Evolutionary conservation across 2,888 invertebrate species (phyloP), one percentile per base, ranked within the genome.

Genomic region (Cryptophagus acutangulus): DNA sequence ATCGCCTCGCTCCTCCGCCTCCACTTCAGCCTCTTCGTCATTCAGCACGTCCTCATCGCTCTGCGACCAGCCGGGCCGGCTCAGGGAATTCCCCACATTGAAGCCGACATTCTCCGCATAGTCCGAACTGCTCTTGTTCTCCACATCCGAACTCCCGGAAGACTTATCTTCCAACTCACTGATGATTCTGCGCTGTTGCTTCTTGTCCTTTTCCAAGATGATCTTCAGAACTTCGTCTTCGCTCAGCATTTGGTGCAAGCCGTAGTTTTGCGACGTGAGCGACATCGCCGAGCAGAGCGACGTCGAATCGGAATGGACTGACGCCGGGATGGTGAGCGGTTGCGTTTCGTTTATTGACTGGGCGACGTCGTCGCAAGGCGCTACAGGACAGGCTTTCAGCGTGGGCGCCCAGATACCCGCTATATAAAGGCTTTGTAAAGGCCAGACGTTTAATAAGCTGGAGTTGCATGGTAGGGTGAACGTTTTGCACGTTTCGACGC

Each of bases 381-480:
- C 77, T 18, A 83, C 74, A 10, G 88, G 87, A 52, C 82, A 83
- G 2, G 82, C 77, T 62, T 84, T 81, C 62, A 87, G 74, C 5
- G 87, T 83, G 1, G 88, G 85, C 2, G 84, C 80, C 87, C 89
- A 90, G 36, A 90, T 74, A 2, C 92, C 93, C 9, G 91, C 86
- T 55, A 92, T 70, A 62, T 87, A 76, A 25, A 95, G 70, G 1
- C 93, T 85, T 26, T 84, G 81, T 55, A 83, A 81, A 0, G 87
- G 84, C 95, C 95, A 96, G 39, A 81, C 79, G 69, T 95, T 95
- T 0, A 95, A 71, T 15, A 93, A 72, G 63, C 90, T 90, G 1
- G 89, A 87, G 71, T 91, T 91, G 53, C 78, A 81, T 0, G 89
- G 87, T 54, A 90, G 69, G 54, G 82, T 77, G 57, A 88, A 84